Evolutionary conservation across 2,888 invertebrate genomes (phyloP).

Genomic region (Athrips mouffetella): DNA sequence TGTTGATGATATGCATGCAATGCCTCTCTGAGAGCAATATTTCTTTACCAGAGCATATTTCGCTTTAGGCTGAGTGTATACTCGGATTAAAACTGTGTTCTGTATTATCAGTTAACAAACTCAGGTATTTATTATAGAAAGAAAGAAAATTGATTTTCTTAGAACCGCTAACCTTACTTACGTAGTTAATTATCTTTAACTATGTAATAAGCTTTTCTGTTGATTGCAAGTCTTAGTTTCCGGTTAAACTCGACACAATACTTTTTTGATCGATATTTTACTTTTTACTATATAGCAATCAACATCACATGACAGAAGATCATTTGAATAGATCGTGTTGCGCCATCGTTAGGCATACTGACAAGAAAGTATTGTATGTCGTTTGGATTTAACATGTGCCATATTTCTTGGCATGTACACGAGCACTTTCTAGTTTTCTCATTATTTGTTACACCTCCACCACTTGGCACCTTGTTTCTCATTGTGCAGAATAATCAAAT

Average conservation of each 20-base stretch:
- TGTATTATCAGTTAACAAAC: no score
- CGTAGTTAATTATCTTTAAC: neutral
- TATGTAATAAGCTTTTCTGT: neutral
- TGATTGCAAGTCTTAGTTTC: constrained; percentile 1
- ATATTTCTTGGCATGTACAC: constrained; percentile 9
- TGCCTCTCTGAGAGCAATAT: no score
- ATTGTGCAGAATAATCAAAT: constrained; percentile 8
- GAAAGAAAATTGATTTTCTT: no score
- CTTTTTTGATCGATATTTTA: neutral
- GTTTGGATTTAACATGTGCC: constrained; percentile 18
- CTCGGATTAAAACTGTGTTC: no score
- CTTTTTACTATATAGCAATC: constrained; percentile 3
- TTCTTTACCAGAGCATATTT: no score
- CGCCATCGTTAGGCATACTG: constrained; percentile 22
- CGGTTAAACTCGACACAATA: neutral
- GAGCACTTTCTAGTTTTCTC: constrained; percentile 23
- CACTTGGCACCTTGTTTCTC: constrained; percentile 5
- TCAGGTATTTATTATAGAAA: no score
- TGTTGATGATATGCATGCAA: no score
- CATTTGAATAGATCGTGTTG: constrained; percentile 18
- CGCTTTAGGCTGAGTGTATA: no score
- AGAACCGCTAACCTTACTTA: no score
- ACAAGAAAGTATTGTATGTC: constrained; percentile 22
- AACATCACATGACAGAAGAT: constrained; percentile 8
- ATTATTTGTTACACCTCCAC: constrained; percentile 2